A percentile compares a stretch with the other conserved stretches of the same genome.
Evolutionary conservation across 2,888 invertebrate genomes (phyloP).

Genomic region (Malthinus seriepunctatus): DNA sequence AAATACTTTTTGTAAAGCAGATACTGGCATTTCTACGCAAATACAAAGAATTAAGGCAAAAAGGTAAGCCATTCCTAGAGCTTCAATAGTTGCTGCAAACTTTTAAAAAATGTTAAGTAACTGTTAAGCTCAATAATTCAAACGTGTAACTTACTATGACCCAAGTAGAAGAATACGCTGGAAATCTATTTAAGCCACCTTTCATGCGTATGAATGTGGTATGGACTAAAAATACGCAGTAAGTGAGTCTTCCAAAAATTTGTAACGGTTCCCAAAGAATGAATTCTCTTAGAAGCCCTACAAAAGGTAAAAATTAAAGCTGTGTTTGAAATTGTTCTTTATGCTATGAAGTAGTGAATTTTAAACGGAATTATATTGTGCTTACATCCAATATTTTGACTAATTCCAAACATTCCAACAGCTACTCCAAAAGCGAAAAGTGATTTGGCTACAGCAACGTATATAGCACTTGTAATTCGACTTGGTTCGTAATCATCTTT

Average conservation of each 20-base stretch:
- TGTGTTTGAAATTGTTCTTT: not conserved
- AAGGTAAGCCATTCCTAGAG: not conserved
- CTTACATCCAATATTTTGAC: constrained; percentile 49
- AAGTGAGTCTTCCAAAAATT: constrained; percentile 43
- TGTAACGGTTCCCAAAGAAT: constrained; percentile 33
- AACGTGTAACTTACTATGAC: constrained; percentile 34
- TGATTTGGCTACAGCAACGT: constrained; percentile 51
- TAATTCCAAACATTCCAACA: constrained; percentile 41
- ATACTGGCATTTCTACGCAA: constrained; percentile 17
- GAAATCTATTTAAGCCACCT: constrained; percentile 34
- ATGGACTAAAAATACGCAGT: constrained; percentile 43
- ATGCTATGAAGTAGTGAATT: not conserved
- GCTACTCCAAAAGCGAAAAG: constrained; percentile 49
- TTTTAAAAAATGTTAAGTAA: constrained; percentile 1
- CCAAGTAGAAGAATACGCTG: constrained; percentile 34
- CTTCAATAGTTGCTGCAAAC: not conserved
- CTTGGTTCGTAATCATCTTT: constrained; percentile 45
- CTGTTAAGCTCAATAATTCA: not conserved
- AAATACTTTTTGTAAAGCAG: constrained; percentile 13
- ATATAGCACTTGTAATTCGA: constrained; percentile 51
- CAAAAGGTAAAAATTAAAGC: not conserved
- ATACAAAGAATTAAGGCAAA: constrained; percentile 11
- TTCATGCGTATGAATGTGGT: constrained; percentile 34
- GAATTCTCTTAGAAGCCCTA: constrained; percentile 15
- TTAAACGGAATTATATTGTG: constrained; percentile 1